These are phyloP conservation scores for Lagopus muta DNA, from an alignment of 2,113 vertebrate genomes.

Conservation along the genomic window DNA sequence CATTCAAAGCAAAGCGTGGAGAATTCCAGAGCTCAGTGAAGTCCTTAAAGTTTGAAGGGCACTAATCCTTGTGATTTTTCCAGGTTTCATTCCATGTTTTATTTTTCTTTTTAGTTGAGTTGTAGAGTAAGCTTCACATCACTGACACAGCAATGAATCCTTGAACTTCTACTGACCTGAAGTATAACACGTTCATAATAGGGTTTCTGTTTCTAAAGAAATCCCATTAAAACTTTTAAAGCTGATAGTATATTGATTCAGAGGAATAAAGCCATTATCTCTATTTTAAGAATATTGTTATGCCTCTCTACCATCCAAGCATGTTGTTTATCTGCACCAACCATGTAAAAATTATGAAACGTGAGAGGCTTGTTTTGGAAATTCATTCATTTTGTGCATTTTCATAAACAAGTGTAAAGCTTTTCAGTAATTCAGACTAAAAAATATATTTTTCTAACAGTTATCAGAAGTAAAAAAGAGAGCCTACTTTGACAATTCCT, in stretches of 20 bases:
- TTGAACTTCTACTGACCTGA: background rate
- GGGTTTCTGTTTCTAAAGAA: background rate
- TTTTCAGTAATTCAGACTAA: constrained; percentile 4
- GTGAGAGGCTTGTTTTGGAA: background rate
- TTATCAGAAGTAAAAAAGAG: background rate
- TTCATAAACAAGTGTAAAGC: background rate
- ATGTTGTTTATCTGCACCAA: background rate
- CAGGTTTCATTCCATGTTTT: background rate
- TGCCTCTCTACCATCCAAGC: background rate
- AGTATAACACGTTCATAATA: background rate
- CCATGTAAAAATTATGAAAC: background rate
- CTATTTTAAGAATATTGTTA: background rate
- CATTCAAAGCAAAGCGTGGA: background rate
- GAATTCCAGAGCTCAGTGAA: background rate
- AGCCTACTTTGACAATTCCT: constrained; percentile 90
- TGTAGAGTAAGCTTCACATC: background rate
- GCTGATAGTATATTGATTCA: background rate
- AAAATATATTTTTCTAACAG: background rate
- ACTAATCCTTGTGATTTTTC: background rate
- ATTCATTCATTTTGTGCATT: background rate
- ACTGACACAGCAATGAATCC: background rate
- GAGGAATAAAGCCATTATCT: background rate
- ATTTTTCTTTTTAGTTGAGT: background rate
- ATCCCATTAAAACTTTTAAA: background rate
- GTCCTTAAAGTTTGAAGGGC: background rate